These are phyloP conservation scores for Agelas oroides DNA, from an alignment of 37 sponge, comb jelly and placozoan genomes.

Conservation along the genomic window DNA sequence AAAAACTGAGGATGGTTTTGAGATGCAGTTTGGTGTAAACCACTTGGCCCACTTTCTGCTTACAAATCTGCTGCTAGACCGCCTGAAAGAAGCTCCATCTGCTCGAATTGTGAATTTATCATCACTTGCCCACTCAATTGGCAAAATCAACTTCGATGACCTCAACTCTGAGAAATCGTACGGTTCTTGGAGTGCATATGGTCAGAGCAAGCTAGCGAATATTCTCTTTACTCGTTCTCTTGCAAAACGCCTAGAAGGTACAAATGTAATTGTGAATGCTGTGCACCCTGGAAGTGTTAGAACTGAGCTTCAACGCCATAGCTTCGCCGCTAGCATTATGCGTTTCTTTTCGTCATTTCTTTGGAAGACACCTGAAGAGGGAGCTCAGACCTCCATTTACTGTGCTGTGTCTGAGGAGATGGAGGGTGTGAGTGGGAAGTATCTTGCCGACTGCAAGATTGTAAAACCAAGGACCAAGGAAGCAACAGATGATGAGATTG, in stretches of 20 bases:
- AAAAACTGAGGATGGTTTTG: conserved; percentile 67
- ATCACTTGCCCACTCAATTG: conserved; percentile 45
- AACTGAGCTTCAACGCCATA: conserved; percentile 61
- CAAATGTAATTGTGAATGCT: conserved; percentile 70
- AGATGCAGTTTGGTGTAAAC: conserved; percentile 69
- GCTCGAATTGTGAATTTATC: conserved; percentile 80
- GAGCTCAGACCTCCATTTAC: conserved; percentile 82
- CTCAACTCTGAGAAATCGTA: conserved; percentile 43
- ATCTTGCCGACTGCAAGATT: conserved; percentile 73
- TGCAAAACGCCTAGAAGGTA: conserved; percentile 60
- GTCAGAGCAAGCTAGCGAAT: conserved; percentile 82
- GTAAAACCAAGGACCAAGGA: conserved; percentile 1
- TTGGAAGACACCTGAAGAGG: conserved; percentile 59
- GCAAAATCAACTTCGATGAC: conserved; percentile 53
- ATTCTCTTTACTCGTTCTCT: conserved; percentile 78
- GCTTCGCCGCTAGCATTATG: neutral
- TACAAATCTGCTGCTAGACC: conserved; percentile 68
- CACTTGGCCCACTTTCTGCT: conserved; percentile 75
- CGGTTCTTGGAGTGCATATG: conserved; percentile 44
- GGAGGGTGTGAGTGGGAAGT: conserved; percentile 73
- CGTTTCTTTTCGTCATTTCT: too few relatives aligned
- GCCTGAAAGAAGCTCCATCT: conserved; percentile 66
- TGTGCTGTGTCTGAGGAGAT: conserved; percentile 78
- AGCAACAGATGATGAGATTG: conserved; percentile 50
- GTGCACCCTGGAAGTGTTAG: conserved; percentile 78